Evolutionary conservation across 2,797 vertebrate genomes (phyloP).

Genomic region (Alcedo quadribrachys): DNA sequence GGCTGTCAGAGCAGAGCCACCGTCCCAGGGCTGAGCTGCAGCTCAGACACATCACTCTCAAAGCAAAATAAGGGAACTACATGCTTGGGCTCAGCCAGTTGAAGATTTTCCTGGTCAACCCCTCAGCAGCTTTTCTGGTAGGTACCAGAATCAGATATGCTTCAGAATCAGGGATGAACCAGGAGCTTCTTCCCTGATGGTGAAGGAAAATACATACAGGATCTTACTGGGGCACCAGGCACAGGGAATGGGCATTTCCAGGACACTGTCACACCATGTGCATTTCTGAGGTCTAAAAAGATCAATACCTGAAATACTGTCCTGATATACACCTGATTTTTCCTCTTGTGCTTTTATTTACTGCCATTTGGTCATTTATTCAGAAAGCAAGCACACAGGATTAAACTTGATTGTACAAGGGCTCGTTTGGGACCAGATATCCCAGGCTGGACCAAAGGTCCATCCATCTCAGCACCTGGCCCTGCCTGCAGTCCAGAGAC

Average conservation of each 20-base stretch:
- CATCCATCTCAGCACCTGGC: not conserved
- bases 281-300: not conserved
- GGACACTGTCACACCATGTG: too few species aligned
- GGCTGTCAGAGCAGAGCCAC: not conserved
- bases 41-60: accelerated
- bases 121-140: not conserved
- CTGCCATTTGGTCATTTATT: not conserved
- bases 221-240: not conserved
- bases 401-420: not conserved
- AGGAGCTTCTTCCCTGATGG: not conserved
- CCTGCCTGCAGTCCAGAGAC: not conserved
- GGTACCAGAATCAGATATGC: not conserved
- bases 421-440: accelerated
- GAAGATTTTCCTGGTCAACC: not conserved
- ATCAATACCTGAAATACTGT: not conserved
- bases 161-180: not conserved
- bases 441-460: not conserved
- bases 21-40: not conserved
- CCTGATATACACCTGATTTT: not conserved
- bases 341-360: not conserved
- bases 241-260: not conserved
- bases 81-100: accelerated
- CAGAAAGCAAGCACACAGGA: not conserved
- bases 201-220: accelerated
- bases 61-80: accelerated